Evolutionary conservation across 2,888 invertebrate species (phyloP), one percentile per base, ranked within the genome.

Genomic region (Dryobotodes eremita): DNA sequence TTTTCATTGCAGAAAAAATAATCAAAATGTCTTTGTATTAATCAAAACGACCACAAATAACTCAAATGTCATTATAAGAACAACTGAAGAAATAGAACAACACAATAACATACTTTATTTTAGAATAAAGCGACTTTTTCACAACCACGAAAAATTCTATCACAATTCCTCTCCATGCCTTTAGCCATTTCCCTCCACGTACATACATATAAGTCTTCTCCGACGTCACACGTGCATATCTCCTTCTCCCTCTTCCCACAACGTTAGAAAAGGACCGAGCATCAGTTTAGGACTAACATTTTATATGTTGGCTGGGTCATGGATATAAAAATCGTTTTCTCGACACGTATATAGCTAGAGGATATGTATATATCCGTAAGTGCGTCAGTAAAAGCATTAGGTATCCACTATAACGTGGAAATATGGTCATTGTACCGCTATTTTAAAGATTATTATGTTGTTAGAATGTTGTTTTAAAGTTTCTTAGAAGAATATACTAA

Each of bases 261-360:
- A 66, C 71, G 88, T 83, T 76, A 89, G 95, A 96, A 88, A 81
- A 92, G 92, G 96, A 95, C 78, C 78, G 78, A 84, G 75, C 55
- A 88, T 88, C 88, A 94, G 95, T 95, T 96, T 95, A 96, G 96
- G 96, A 94, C 96, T 94, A 97, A 97, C 96, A 95, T 95, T 97
- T 97, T 97, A 97, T 97, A 96, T 94, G 97, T 97, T 97, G 95
- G 95, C 96, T 92, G 96, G 97, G 97, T 97, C 97, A 97, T 95
- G 96, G 97, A 97, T 96, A 96, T 97, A 97, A 96, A 96, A 96
- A 96, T 96, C 96, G 95, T 95, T 96, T 95, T 94, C 93, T 94
- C 93, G 91, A 95, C 94, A 93, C 93, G 94, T 89, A 92, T 92
- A 92, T 90, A 92, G 36, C n/a, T 62, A 71, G 83, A 90, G 88